A percentile compares a stretch with the other conserved stretches of the same genome.
These are phyloP conservation scores for Nemapogon koenigi DNA, from an alignment of 2,888 invertebrate genomes.

Conservation along the genomic window DNA sequence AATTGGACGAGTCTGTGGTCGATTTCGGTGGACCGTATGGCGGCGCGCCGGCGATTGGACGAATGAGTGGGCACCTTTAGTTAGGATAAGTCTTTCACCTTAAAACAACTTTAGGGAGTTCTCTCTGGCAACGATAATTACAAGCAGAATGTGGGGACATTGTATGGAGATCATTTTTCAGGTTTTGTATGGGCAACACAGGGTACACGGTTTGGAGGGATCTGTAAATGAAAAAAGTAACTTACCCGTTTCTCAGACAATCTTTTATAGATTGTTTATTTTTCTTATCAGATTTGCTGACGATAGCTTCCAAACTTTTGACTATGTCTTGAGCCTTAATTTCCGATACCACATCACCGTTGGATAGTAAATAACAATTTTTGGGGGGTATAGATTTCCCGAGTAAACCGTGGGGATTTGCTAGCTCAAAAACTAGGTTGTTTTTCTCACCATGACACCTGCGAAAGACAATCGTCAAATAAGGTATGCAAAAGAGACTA, in stretches of 20 bases:
- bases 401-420: constrained; percentile 44
- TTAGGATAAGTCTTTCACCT: too few relatives aligned
- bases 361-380: constrained; percentile 34
- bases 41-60: too few relatives aligned
- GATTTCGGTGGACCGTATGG: too few relatives aligned
- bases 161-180: too few relatives aligned
- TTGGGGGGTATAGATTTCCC: constrained; percentile 33
- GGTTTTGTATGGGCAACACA: neutral
- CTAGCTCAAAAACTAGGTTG: constrained; percentile 66
- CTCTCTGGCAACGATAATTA: too few relatives aligned
- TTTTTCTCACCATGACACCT: constrained; percentile 73
- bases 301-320: constrained; percentile 26
- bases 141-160: too few relatives aligned
- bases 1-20: too few relatives aligned
- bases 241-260: constrained; percentile 31
- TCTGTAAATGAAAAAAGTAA: constrained; percentile 28
- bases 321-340: constrained; percentile 26
- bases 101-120: too few relatives aligned
- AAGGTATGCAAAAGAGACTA: too few relatives aligned
- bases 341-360: constrained; percentile 32
- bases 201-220: constrained; percentile 28
- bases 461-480: too few relatives aligned
- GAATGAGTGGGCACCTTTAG: too few relatives aligned
- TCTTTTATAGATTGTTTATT: constrained; percentile 31
- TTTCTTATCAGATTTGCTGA: constrained; percentile 34